Base-by-base conservation (phyloP, 1,140 invertebrate genomes). In the Brachionus paranguensis region DNA sequence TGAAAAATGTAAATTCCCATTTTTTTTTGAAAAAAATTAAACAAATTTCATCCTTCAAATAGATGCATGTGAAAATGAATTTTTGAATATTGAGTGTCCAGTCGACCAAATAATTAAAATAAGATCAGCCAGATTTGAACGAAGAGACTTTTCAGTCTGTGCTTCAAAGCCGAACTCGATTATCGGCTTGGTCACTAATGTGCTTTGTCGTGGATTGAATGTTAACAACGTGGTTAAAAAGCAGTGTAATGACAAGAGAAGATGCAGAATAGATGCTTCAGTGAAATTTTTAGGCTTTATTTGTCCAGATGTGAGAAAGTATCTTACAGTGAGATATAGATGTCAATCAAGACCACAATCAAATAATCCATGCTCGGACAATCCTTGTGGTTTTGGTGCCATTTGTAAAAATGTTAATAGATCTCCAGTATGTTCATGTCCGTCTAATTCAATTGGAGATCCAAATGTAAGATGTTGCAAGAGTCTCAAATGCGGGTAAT, bases 361-460 rank as follows among this genome's bases (percentile, higher is more conserved):
- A 33, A 14, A 41, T 24, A 27, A 79, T 53, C 76, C 76, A 20
- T 79, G 76, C 55, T 17, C 29, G 0, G 55, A 41, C 10, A 55
- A 79, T 55, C 76, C 76, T 12, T 79, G 76, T 53, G 76, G 50
- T 17, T 55, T 33, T 79, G 76, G 76, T n/a, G 76, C 76, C 10
- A 53, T 27, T 20, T 79, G 76, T 24, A 64, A 12, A 24, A 79
- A 55, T 64, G 50, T 60, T 4, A 20, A 79, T 12, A 47, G 76
- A 14, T 37, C n/a, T 37, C 24, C 47, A 37, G 29, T 53, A n/a
- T 79, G 76, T 64, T 53, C 43, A 27, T 79, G 76, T 79, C 76
- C 76, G 6, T 6, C 14, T n/a, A 17, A 3, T 17, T 60, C 47
- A 11, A 8, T 1, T 12, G 76, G 76, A 5, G n/a, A 79, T 79